These are phyloP conservation scores for Tipula confusa DNA, from an alignment of 2,888 invertebrate species.

Conservation along the genomic window DNA sequence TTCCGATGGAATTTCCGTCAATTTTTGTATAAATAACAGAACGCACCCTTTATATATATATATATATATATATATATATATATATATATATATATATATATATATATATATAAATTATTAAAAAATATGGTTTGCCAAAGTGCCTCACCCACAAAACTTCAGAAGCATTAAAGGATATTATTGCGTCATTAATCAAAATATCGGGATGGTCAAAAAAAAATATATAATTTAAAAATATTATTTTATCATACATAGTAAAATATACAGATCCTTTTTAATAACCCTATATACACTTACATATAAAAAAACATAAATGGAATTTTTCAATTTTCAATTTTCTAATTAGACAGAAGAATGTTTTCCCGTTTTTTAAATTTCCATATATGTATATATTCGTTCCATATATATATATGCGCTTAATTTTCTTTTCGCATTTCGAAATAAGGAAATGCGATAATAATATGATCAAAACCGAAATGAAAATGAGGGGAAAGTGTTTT, in stretches of 20 bases:
- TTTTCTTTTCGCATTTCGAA: not conserved
- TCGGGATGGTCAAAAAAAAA: not conserved
- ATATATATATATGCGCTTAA: not conserved
- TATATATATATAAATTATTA: not conserved
- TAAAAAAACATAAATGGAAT: not conserved
- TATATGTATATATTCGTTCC: not conserved
- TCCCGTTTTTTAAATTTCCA: not conserved
- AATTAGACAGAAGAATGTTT: constrained; percentile 6
- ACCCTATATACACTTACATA: not conserved
- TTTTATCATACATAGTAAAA: not conserved
- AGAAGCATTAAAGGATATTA: not conserved
- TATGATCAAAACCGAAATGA: not conserved
- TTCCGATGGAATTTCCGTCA: not conserved
- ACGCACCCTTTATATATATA: not conserved
- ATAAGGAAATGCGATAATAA: constrained; percentile 6
- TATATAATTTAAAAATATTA: not conserved
- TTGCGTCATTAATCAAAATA: not conserved
- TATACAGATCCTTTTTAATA: not conserved
- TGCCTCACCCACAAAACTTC: not conserved
- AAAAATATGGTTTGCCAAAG: not conserved
- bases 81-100: not conserved
- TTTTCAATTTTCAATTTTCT: constrained; percentile 6
- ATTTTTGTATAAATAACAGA: not conserved
- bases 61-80: not conserved
- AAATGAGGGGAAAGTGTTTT: not conserved